Evolutionary conservation across 2,797 vertebrate genomes (phyloP), one percentile per base, ranked within the genome.

Genomic region (Catostomus latipinnis): DNA sequence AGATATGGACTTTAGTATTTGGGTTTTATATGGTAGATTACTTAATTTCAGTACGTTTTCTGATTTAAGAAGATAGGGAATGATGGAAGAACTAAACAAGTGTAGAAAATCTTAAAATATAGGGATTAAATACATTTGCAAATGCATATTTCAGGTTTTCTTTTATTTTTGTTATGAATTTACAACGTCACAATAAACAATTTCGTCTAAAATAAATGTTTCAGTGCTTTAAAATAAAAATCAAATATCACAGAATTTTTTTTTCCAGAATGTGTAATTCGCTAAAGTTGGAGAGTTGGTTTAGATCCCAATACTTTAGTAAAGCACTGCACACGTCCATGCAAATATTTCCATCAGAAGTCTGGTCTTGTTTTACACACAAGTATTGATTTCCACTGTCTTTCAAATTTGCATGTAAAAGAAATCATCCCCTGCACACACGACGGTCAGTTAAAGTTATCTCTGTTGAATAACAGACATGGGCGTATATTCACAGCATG

Each of bases 61-160:
- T 34, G 34, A 34, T 34, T 34, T 34, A 34, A 34, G 34, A 34
- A 4, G 34, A 34, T 34, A 34, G 34, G 34, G 34, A 34, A 34
- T 34, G 34, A 34, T 34, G 34, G 34, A 34, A 34, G 34, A 22
- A 22, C 22, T 22, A 22, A 22, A 22, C 22, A 22, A 22, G 22
- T 81, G 49, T 14, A 6, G 10, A 53, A 49, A 8, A 5, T 16
- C 61, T 74, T 81, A 87, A 83, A 87, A 11, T 16, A 7, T 46
- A 18, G 6, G 49, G 52, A 43, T 62, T 54, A 4, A 54, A 54
- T 4, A 54, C n/a, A 1, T 54, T 13, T 13, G n/a, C 53, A 54
- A 54, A 6, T 5, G 12, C 4, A 54, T 54, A 53, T 11, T 53
- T 6, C 5, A 54, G 34, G 34, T 54, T 54, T 54, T 13, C 5